Conservation (phyloP, 2,888 invertebrate genomes). For the Nebria brevicollis region DNA sequence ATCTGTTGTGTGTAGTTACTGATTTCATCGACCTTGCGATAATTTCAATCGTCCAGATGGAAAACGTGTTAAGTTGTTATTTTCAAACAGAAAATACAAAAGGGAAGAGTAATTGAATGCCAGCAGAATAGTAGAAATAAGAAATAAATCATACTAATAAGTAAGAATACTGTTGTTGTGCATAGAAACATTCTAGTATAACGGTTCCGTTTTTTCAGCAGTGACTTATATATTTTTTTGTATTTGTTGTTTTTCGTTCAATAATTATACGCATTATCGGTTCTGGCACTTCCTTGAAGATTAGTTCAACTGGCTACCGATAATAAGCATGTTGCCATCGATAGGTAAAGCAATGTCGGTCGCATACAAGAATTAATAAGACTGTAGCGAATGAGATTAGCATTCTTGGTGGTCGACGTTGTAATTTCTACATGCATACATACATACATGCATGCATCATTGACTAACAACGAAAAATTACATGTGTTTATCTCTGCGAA, state of each 20-base stretch:
- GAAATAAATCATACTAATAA: neutral
- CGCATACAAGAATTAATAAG: neutral
- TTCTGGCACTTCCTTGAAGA: slow-evolving; percentile 28
- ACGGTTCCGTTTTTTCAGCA: slow-evolving; percentile 5
- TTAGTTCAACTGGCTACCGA: slow-evolving; percentile 27
- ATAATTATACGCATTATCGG: slow-evolving; percentile 37
- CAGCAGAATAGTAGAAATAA: neutral
- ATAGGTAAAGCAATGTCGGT: neutral
- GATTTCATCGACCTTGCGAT: neutral
- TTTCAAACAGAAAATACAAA: neutral
- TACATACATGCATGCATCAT: neutral
- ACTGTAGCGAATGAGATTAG: neutral
- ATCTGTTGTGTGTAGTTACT: neutral
- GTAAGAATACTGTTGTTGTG: neutral
- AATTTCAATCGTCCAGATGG: neutral
- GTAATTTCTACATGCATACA: neutral
- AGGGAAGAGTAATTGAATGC: neutral
- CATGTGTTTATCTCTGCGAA: no score
- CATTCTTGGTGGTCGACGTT: neutral
- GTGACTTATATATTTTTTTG: slow-evolving; percentile 2
- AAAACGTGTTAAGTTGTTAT: neutral
- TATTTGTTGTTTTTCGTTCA: neutral
- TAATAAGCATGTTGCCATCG: slow-evolving; percentile 21
- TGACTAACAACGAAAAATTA: neutral
- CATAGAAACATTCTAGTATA: slow-evolving; percentile 2